These are phyloP conservation scores for Rattus rattus DNA, from an alignment of 2,113 vertebrate genomes.

Conservation along the genomic window DNA sequence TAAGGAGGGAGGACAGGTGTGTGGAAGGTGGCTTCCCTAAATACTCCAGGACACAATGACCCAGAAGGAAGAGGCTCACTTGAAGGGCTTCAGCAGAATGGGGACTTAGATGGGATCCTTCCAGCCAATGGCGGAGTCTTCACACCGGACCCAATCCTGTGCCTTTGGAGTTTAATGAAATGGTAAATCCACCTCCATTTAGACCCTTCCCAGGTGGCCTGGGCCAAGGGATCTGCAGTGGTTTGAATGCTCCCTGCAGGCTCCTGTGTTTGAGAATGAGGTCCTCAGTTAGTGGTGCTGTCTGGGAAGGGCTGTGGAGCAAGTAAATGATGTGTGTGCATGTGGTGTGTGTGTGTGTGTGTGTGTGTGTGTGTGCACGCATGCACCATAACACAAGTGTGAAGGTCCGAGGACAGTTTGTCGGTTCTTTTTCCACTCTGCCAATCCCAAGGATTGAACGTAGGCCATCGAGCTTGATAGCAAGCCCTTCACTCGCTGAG, in stretches of 20 bases:
- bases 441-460: background rate
- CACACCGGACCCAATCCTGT: background rate
- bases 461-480: background rate
- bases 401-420: background rate
- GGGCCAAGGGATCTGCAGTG: fast-evolving
- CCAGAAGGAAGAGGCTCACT: background rate
- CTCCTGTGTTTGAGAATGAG: background rate
- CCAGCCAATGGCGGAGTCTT: background rate
- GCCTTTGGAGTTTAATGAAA: background rate
- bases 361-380: background rate
- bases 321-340: background rate
- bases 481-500: background rate
- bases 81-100: fast-evolving
- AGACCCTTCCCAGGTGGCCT: background rate
- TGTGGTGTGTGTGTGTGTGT: background rate
- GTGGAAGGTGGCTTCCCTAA: fast-evolving
- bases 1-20: too few species aligned
- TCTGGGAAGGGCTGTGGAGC: background rate
- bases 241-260: background rate
- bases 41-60: background rate
- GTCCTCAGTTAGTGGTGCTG: background rate
- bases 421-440: background rate
- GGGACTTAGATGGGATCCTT: background rate
- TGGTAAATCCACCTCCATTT: background rate
- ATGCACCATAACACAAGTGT: background rate